Base-by-base conservation (phyloP, 2,888 invertebrate genomes). In the Hyposoter didymator region DNA sequence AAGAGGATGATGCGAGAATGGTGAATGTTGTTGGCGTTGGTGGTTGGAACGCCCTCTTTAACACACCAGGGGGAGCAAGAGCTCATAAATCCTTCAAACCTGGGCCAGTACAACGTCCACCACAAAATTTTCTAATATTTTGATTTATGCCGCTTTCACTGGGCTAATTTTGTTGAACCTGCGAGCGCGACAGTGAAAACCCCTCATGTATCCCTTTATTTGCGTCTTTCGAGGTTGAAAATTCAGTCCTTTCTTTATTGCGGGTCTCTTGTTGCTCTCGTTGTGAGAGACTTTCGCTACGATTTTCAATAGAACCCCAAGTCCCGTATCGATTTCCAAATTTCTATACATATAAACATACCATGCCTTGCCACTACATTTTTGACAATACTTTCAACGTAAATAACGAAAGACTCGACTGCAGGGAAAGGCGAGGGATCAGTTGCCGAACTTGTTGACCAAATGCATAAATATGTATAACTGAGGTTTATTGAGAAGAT, bases 121-220 rank as follows among this genome's bases (percentile, higher is more conserved):
- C 91, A 90, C 90, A 90, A 90, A 91, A 90, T 92, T 93, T 93
- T 92, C 92, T 91, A 91, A 91, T 92, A 93, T 93, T 93, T 92
- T 93, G 93, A 93, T 93, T 93, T 93, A 93, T 92, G 92, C 88
- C 91, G 91, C 93, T 93, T 93, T 93, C 92, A 92, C 93, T 92
- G 89, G 90, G 89, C 90, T 91, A 93, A 93, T 93, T 93, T 93
- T 90, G 89, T 85, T 79, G 76, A 67, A 82, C 79, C 76, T 88
- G 89, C 84, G 67, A 81, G 52, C 81, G 75, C 86, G 80, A 67
- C 55, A 39, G 45, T 32, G 72, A 62, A 62, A 82, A 73, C 82
- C 49, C 55, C 74, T 43, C 62, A 66, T 91, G 91, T 91, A 93
- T 66, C 92, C 91, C 92, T 92, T 92, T 92, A 93, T 93, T 93